These are phyloP conservation scores for Paedocypris sp. DNA, from an alignment of 2,113 vertebrate genomes.

Conservation along the genomic window DNA sequence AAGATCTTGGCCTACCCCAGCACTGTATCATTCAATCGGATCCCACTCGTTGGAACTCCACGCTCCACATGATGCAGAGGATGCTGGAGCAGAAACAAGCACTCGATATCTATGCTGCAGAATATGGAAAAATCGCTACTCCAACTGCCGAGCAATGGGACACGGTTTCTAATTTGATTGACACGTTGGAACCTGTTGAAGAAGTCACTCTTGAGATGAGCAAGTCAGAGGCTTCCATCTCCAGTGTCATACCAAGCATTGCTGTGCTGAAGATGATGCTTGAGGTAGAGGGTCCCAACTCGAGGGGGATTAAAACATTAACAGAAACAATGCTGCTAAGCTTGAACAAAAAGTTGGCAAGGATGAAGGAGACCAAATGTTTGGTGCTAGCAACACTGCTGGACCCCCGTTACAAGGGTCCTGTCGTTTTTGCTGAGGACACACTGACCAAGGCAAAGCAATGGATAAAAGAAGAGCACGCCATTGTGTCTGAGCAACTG, in stretches of 20 bases:
- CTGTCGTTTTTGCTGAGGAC: background rate
- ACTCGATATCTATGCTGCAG: no score
- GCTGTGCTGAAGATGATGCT: background rate
- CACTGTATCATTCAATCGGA: slow-evolving; percentile 4
- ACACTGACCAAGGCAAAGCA: background rate
- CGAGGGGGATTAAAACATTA: no score
- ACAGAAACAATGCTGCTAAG: slow-evolving; percentile 2
- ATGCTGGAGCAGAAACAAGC: slow-evolving; percentile 14
- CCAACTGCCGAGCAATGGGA: background rate
- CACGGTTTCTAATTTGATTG: background rate
- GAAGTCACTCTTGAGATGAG: slow-evolving; percentile 9
- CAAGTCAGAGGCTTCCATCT: slow-evolving; percentile 3
- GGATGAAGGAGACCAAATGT: background rate
- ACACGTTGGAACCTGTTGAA: background rate
- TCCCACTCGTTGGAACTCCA: slow-evolving; percentile 10
- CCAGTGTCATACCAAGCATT: background rate
- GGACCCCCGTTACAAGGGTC: background rate
- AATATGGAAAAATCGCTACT: background rate
- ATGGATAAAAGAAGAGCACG: background rate
- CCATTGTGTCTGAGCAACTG: background rate
- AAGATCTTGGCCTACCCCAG: slow-evolving; percentile 1
- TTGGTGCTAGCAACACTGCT: slow-evolving; percentile 2
- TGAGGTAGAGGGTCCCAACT: background rate
- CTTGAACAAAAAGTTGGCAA: background rate
- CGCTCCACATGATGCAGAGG: slow-evolving; percentile 7